phyloP scores from a whole-genome alignment of 2,888 invertebrate genomes.

The Chymomyza fuscimana region DNA sequence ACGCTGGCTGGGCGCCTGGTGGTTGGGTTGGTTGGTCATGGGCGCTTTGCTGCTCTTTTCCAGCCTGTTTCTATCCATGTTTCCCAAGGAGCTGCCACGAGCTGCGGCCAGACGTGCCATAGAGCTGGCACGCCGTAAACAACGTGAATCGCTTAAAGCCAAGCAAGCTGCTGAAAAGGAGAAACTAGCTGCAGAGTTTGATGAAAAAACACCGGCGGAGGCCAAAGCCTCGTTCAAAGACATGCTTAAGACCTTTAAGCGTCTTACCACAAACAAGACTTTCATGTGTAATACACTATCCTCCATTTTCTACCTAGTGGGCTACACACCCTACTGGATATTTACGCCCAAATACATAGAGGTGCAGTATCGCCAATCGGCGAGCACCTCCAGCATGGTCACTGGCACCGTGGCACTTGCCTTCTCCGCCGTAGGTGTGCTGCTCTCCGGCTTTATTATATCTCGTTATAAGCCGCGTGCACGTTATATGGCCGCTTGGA shows the following conservation, averaged over 20 bases:
- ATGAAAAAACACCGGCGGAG: slow-evolving; percentile 49
- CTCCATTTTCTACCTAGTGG: slow-evolving; percentile 86
- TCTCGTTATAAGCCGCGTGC: slow-evolving; percentile 85
- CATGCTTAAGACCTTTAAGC: slow-evolving; percentile 84
- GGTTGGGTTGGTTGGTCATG: slow-evolving; percentile 87
- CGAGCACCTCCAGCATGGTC: slow-evolving; percentile 83
- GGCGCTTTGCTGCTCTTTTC: slow-evolving; percentile 82
- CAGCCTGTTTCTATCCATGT: slow-evolving; percentile 83
- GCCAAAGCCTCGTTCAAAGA: slow-evolving; percentile 81
- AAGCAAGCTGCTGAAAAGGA: slow-evolving; percentile 59
- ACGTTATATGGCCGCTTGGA: slow-evolving; percentile 85
- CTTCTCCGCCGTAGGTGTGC: slow-evolving; percentile 85
- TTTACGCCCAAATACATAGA: slow-evolving; percentile 92
- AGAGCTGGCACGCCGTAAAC: slow-evolving; percentile 72
- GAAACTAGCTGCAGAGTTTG: slow-evolving; percentile 49
- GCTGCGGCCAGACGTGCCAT: slow-evolving; percentile 82
- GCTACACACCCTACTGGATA: slow-evolving; percentile 88
- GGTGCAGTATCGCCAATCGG: slow-evolving; percentile 88
- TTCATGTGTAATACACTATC: slow-evolving; percentile 87
- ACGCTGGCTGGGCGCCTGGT: slow-evolving; percentile 92
- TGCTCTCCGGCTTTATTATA: slow-evolving; percentile 85
- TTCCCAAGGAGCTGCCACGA: slow-evolving; percentile 85
- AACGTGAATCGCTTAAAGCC: slow-evolving; percentile 43
- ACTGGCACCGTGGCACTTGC: slow-evolving; percentile 87
- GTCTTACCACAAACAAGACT: slow-evolving; percentile 84